Evolutionary conservation across 2,797 vertebrate genomes (phyloP).

Genomic region (Ibycter americanus): DNA sequence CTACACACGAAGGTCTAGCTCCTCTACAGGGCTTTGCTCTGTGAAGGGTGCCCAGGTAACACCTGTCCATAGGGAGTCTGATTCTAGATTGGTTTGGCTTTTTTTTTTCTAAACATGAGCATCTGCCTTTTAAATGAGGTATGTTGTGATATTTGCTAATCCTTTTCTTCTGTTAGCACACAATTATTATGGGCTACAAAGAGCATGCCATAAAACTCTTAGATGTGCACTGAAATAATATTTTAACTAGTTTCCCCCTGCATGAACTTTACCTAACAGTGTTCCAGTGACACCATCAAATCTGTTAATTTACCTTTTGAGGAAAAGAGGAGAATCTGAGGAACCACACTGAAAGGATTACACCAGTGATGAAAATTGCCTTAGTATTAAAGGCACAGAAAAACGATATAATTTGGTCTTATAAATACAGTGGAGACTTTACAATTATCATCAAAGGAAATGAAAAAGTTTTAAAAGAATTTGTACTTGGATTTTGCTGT

Average conservation of each 20-base stretch:
- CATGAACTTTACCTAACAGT: slow-evolving; percentile 12
- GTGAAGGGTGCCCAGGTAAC: background rate
- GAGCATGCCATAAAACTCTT: background rate
- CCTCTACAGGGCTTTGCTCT: background rate
- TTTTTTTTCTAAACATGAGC: background rate
- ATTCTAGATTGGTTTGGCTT: background rate
- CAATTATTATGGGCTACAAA: background rate
- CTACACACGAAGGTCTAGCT: background rate
- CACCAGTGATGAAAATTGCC: background rate
- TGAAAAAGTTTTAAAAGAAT: slow-evolving; percentile 5
- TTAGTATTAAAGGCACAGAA: background rate
- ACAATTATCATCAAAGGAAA: slow-evolving; percentile 28
- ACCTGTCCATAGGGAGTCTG: background rate
- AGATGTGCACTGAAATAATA: background rate
- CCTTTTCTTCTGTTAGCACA: background rate
- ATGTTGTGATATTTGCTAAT: background rate
- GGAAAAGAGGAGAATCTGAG: background rate
- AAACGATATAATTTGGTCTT: background rate
- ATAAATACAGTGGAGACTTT: background rate
- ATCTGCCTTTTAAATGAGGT: background rate
- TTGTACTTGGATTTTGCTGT: background rate
- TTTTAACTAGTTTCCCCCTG: background rate
- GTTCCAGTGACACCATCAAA: slow-evolving; percentile 17
- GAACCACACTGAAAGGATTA: background rate
- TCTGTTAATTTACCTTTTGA: background rate